Base-by-base conservation (phyloP, 2,888 invertebrate genomes). In the Pherbina coryleti region DNA sequence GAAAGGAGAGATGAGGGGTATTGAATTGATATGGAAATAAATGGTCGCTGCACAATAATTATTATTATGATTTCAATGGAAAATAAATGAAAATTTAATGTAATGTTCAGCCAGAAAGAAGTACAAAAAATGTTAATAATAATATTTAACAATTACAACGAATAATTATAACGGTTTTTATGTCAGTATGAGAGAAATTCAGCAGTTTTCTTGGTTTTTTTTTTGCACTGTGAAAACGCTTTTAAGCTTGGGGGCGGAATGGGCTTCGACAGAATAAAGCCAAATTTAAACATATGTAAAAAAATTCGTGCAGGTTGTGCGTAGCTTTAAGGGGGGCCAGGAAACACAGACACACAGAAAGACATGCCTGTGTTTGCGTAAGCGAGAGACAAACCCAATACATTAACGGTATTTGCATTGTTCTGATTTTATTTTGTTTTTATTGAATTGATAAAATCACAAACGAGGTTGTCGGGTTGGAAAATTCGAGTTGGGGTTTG, bases 371-470 rank as follows among this genome's bases (percentile, higher is more conserved):
- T 34, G 53, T 17, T 55, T 28, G 19, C 14, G 53, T 3, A 53
- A n/a, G 70, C 3, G n/a, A 31, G 62, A 17, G 67, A 83, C 83
- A 85, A 84, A 83, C 82, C 84, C 83, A 84, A 85, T 85, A 84
- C 85, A 87, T 87, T 87, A 85, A 86, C 84, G 86, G 84, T 87
- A 87, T 87, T 87, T 87, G 86, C 85, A 85, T 86, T 86, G 84
- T 86, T 84, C 85, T 84, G 87, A 87, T 87, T 87, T 87, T 87
- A 87, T 87, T 87, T 85, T 82, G 84, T 86, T 88, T 88, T 88
- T 87, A 87, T 87, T 87, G 87, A 87, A 87, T 87, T 87, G 87
- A 87, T 87, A 86, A 88, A 87, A 87, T 88, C 87, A 83, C 81
- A 83, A 82, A 81, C 60, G 77, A 55, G 71, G 53, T 14, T 55